These are phyloP conservation scores for Helicoverpa assulta DNA, from an alignment of 2,888 invertebrate genomes.

Conservation along the genomic window DNA sequence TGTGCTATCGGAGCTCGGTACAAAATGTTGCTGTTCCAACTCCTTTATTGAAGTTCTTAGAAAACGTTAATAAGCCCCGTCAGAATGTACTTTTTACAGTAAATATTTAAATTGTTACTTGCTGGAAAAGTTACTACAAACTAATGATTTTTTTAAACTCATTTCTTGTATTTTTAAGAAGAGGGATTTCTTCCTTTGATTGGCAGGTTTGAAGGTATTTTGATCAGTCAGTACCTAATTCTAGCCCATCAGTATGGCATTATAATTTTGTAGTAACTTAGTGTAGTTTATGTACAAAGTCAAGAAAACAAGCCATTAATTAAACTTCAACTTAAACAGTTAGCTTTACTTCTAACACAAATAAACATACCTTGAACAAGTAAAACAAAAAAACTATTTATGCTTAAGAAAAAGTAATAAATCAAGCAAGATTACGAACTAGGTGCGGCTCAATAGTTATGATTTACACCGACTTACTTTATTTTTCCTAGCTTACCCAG, in stretches of 20 bases:
- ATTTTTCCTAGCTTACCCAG: slow-evolving; percentile 38
- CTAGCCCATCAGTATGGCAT: too few species aligned
- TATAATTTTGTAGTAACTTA: too few species aligned
- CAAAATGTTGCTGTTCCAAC: slow-evolving; percentile 11
- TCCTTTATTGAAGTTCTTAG: slow-evolving; percentile 22
- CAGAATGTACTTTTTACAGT: slow-evolving; percentile 7
- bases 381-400: background rate
- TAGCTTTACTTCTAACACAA: background rate
- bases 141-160: too few species aligned
- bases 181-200: too few species aligned
- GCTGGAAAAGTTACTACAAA: background rate
- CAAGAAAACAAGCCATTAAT: too few species aligned
- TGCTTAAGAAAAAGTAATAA: slow-evolving; percentile 12
- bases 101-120: background rate
- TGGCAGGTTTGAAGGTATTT: too few species aligned
- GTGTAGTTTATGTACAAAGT: too few species aligned
- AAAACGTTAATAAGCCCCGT: slow-evolving; percentile 26
- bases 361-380: background rate
- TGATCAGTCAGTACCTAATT: too few species aligned
- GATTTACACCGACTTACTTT: slow-evolving; percentile 45
- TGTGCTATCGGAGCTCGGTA: slow-evolving; percentile 13
- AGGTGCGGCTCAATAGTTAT: slow-evolving; percentile 42
- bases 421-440: slow-evolving; percentile 5
- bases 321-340: too few species aligned
- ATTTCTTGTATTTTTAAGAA: too few species aligned